Base-by-base conservation (phyloP, 1,140 invertebrate genomes). In the Trachymyrmex septentrionalis region DNA sequence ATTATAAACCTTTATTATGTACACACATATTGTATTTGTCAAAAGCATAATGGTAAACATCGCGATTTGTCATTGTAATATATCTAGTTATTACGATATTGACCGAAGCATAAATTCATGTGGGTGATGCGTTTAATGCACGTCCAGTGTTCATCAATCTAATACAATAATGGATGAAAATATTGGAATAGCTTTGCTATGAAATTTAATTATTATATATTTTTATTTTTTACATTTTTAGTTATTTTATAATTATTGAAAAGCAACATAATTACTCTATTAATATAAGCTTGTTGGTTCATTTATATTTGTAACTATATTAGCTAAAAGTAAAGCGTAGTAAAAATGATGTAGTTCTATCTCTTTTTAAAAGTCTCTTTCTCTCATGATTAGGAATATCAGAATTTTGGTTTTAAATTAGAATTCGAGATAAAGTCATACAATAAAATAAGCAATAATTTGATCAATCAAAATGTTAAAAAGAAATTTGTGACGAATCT, bases 41-140 rank as follows among this genome's bases (percentile, higher is more conserved):
- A 61, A 61, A 76, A 76, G 10, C 50, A 38, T 9, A 10, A n/a
- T 77, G 38, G 30, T 77, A 21, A 27, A 44, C 21, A 21, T 63
- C 38, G 16, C 10, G 38, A 48, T 77, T 77, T 77, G 38, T 24
- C 72, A 38, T 44, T n/a, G 72, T n/a, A 7, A 75, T 21, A 75
- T 34, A 30, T 66, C 38, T 27, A 64, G 50, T 77, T 57, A 61
- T 77, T 53, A 30, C 5, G 3, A 2, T 44, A 64, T 64, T 34
- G 9, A 30, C 0, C 16, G 24, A 63, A 64, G 12, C 38, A 59
- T 63, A 14, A 77, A 77, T 44, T 16, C 57, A 75, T 34, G n/a
- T 34, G 55, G 10, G 38, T 7, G 75, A 63, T 24, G 44, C 24
- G 64, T 78, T 78, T 27, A 16, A 77, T n/a, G 34, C 57, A 63